phyloP scores from a whole-genome alignment of 2,888 invertebrate genomes.

The Cheilosia vulpina region DNA sequence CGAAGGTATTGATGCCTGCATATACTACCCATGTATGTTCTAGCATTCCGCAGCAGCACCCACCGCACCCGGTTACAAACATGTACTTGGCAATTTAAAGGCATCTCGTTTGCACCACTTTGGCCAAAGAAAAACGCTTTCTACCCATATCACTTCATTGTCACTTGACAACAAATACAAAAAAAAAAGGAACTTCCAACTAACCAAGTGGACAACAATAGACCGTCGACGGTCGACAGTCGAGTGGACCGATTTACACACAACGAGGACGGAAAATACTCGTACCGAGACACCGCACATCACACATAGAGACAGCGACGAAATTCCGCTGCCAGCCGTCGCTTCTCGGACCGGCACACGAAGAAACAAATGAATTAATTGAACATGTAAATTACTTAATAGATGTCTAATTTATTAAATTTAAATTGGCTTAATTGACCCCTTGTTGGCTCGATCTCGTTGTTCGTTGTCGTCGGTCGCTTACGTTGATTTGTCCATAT shows the following conservation, averaged over 20 bases:
- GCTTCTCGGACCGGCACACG: conserved; percentile 20
- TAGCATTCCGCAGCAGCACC: conserved; percentile 1
- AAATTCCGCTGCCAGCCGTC: conserved; percentile 1
- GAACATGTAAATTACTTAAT: conserved; percentile 82
- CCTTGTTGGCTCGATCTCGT: conserved; percentile 69
- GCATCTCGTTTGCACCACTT: not conserved
- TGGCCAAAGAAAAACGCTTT: conserved; percentile 49
- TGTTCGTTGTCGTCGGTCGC: conserved; percentile 15
- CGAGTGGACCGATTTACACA: conserved; percentile 35
- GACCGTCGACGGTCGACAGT: conserved; percentile 37
- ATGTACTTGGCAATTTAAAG: conserved; percentile 19
- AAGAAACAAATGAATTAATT: conserved; percentile 77
- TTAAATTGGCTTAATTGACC: conserved; percentile 84
- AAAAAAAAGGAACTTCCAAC: conserved; percentile 17
- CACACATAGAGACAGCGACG: not conserved
- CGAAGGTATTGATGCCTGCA: conserved; percentile 26
- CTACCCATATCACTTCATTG: conserved; percentile 58
- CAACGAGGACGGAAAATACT: conserved; percentile 31
- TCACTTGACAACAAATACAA: conserved; percentile 55
- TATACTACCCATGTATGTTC: conserved; percentile 8
- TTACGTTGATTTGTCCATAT: conserved; percentile 22
- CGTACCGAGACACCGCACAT: conserved; percentile 16
- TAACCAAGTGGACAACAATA: conserved; percentile 61
- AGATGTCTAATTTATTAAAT: conserved; percentile 83
- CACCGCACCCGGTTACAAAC: conserved; percentile 11